Conservation (phyloP, 2,113 vertebrate genomes). For the Cynopterus brachyotis region DNA sequence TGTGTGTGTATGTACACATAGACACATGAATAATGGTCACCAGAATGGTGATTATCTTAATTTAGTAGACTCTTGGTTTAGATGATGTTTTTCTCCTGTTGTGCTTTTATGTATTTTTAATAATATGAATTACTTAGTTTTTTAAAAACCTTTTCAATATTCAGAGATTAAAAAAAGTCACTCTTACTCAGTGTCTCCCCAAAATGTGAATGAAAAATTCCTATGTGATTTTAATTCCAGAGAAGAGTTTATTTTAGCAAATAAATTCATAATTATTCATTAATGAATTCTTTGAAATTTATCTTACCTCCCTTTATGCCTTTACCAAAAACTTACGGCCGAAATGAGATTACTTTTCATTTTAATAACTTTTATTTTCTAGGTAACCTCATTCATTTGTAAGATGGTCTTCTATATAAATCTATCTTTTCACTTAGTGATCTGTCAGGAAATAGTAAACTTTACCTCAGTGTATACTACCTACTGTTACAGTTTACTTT, state of each 20-base stretch:
- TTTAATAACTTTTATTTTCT: slow-evolving; percentile 39
- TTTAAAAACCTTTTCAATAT: slow-evolving; percentile 27
- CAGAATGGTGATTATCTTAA: background rate
- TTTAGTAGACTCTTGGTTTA: background rate
- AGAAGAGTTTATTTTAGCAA: slow-evolving; percentile 14
- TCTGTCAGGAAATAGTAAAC: background rate
- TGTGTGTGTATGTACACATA: background rate
- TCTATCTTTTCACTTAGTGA: background rate
- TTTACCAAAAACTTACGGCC: slow-evolving; percentile 13
- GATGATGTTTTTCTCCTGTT: background rate
- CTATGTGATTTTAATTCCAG: slow-evolving; percentile 48
- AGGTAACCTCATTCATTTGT: background rate
- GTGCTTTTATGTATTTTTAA: slow-evolving; percentile 36
- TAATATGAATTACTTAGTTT: slow-evolving; percentile 13
- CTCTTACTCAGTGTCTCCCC: background rate
- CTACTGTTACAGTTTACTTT: background rate
- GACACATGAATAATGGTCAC: background rate
- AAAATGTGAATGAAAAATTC: slow-evolving; percentile 33
- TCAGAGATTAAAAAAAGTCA: background rate
- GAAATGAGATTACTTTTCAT: slow-evolving; percentile 35
- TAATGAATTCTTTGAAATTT: slow-evolving; percentile 12
- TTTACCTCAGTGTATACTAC: background rate
- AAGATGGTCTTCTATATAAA: background rate
- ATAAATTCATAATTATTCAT: background rate
- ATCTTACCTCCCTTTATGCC: background rate